Evolutionary conservation across 2,113 vertebrate species (phyloP).

Genomic region (Siphamia tubifer): DNA sequence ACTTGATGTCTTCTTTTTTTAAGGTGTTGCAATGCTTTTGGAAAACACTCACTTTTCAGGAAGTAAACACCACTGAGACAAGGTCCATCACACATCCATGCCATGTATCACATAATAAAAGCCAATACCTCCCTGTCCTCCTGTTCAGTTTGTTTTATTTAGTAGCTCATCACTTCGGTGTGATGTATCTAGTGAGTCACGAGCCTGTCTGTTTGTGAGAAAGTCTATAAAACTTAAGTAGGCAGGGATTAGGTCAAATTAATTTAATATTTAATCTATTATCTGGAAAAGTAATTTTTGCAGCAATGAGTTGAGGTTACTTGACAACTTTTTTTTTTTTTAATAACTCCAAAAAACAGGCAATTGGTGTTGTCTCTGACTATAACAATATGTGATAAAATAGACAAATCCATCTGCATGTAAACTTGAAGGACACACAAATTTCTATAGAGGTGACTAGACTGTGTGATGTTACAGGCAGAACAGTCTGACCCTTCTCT

Average conservation of each 20-base stretch:
- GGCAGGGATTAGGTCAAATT: too few species aligned
- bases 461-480: slow-evolving; percentile 33
- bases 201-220: neutral
- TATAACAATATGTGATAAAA: neutral
- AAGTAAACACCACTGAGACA: slow-evolving; percentile 21
- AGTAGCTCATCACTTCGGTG: slow-evolving; percentile 14
- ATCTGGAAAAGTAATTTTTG: too few species aligned
- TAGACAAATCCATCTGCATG: neutral
- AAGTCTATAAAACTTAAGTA: neutral
- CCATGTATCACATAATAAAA: slow-evolving; percentile 35
- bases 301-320: too few species aligned
- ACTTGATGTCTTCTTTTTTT: neutral
- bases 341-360: too few species aligned
- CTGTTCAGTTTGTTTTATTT: slow-evolving; percentile 23
- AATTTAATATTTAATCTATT: too few species aligned
- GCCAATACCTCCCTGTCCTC: slow-evolving; percentile 1
- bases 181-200: slow-evolving; percentile 17
- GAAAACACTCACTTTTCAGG: neutral
- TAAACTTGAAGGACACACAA: slow-evolving; percentile 41
- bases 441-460: slow-evolving; percentile 24
- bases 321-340: too few species aligned
- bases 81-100: neutral
- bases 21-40: neutral
- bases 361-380: neutral
- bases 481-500: slow-evolving; percentile 44